Conservation (phyloP, 2,797 vertebrate genomes). For the Cossypha niveicapilla region DNA sequence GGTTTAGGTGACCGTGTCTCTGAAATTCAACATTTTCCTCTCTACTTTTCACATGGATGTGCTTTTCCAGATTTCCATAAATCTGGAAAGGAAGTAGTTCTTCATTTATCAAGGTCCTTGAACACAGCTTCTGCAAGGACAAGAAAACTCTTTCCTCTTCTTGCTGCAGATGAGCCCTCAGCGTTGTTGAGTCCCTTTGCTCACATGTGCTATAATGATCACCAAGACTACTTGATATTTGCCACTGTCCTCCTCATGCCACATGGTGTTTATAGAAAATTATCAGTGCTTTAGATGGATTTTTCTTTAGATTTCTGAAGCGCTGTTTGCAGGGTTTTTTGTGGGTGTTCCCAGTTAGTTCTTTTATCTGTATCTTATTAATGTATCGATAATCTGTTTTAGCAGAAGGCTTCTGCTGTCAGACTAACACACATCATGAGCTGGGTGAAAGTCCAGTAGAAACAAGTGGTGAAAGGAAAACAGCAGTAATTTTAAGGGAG, state of each 20-base stretch:
- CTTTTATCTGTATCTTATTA: neutral
- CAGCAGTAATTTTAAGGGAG: neutral
- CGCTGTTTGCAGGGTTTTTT: neutral
- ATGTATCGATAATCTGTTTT: neutral
- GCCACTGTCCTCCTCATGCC: neutral
- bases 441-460: neutral
- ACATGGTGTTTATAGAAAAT: neutral
- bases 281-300: neutral
- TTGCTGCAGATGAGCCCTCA: neutral
- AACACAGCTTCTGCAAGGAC: neutral
- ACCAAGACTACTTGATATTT: accelerated
- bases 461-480: neutral
- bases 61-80: neutral
- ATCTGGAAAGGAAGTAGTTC: neutral
- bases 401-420: neutral
- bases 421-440: accelerated
- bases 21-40: accelerated
- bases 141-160: neutral
- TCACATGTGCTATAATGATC: accelerated
- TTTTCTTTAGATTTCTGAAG: neutral
- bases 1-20: accelerated
- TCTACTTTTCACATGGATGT: accelerated
- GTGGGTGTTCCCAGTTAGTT: neutral
- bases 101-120: neutral
- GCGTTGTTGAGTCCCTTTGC: neutral